Conservation (phyloP, 2,113 vertebrate species). For the Arenaria interpres region DNA sequence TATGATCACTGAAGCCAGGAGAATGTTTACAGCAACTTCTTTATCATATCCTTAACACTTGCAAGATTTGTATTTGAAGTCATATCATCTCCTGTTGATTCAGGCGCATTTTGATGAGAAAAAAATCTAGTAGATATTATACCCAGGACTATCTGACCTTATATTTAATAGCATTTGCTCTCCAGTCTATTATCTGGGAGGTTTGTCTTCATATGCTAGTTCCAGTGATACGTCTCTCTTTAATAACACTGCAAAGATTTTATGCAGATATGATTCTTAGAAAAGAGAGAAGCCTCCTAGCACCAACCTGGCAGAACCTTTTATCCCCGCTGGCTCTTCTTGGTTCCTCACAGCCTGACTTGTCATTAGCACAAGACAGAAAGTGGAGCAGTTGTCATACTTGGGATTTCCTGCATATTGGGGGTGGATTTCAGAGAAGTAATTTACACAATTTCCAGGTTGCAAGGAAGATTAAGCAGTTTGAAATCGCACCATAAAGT, state of each 20-base stretch:
- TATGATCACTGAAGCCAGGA: neutral
- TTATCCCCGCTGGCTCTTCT: neutral
- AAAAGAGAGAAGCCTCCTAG: neutral
- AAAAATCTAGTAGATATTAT: neutral
- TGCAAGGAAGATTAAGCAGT: neutral
- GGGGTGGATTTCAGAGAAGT: neutral
- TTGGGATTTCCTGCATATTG: neutral
- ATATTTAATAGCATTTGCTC: neutral
- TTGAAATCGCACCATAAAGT: neutral
- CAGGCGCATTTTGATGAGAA: constrained; percentile 19
- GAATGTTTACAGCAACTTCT: constrained; percentile 3
- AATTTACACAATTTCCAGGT: neutral
- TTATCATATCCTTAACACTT: neutral
- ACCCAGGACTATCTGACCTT: neutral
- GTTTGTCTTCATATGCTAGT: neutral
- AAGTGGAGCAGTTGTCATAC: neutral
- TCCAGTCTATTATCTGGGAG: neutral
- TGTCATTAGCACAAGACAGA: neutral
- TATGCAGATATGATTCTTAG: neutral
- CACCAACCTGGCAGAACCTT: neutral
- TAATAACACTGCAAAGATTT: neutral
- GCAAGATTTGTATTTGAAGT: constrained; percentile 6
- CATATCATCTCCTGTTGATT: neutral
- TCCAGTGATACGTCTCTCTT: neutral
- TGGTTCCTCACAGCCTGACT: neutral